Conservation (phyloP, 2,888 invertebrate genomes). For the Baccha elongata region DNA sequence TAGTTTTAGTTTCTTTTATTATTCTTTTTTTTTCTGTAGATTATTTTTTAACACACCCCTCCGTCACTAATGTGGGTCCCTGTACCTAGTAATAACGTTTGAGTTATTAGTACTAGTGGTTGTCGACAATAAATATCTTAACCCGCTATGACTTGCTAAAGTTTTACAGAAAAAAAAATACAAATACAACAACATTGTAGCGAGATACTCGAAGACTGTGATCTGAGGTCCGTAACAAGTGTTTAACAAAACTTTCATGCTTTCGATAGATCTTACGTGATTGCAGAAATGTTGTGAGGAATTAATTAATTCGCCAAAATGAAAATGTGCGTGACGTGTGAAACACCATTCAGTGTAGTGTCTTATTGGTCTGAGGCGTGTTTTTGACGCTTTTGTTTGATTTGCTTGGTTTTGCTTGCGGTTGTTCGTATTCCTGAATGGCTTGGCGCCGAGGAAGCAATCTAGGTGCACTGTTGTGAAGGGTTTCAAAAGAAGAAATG, state of each 20-base stretch:
- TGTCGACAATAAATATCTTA: slow-evolving; percentile 71
- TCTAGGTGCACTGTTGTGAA: not conserved
- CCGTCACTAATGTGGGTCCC: slow-evolving; percentile 15
- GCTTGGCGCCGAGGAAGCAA: slow-evolving; percentile 31
- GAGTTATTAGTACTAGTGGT: slow-evolving; percentile 71
- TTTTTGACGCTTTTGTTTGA: slow-evolving; percentile 33
- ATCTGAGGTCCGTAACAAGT: slow-evolving; percentile 59
- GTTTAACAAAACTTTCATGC: slow-evolving; percentile 66
- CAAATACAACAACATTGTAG: slow-evolving; percentile 17
- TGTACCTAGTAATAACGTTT: slow-evolving; percentile 65
- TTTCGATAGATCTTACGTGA: slow-evolving; percentile 52
- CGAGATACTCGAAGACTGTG: slow-evolving; percentile 21
- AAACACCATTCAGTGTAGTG: slow-evolving; percentile 31
- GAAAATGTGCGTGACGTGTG: slow-evolving; percentile 63
- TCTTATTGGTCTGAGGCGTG: slow-evolving; percentile 49
- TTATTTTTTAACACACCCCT: not conserved
- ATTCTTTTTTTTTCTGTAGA: not conserved
- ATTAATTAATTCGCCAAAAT: slow-evolving; percentile 69
- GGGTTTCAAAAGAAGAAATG: not conserved
- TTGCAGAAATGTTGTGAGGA: slow-evolving; percentile 48
- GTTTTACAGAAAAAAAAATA: slow-evolving; percentile 45
- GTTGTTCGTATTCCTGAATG: slow-evolving; percentile 34
- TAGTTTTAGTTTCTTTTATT: slow-evolving; percentile 46
- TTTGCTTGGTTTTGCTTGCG: slow-evolving; percentile 15
- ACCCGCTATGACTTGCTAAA: slow-evolving; percentile 57